Evolutionary conservation across 2,113 vertebrate genomes (phyloP).

Genomic region (Albula glossodonta): DNA sequence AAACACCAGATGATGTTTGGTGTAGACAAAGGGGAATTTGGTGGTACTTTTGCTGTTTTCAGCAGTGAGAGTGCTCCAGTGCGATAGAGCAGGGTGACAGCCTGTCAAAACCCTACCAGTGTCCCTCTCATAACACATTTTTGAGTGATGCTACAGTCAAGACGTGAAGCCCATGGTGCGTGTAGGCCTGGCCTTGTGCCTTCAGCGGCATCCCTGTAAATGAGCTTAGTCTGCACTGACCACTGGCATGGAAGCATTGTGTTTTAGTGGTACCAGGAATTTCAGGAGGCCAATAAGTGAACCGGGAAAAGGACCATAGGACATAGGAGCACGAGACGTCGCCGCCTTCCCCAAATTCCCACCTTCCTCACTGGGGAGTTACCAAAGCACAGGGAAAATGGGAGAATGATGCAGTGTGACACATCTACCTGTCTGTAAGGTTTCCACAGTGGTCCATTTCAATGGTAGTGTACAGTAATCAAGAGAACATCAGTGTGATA

Average conservation of each 20-base stretch:
- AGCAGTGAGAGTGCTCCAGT: neutral
- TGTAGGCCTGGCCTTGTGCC: neutral
- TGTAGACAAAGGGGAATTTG: constrained; percentile 16
- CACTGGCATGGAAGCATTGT: neutral
- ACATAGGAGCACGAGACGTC: too few relatives aligned
- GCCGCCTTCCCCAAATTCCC: neutral
- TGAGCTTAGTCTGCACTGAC: neutral
- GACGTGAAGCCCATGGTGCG: neutral
- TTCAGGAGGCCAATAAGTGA: too few relatives aligned
- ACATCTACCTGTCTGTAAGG: too few relatives aligned
- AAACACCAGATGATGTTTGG: constrained; percentile 35
- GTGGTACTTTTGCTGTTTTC: neutral
- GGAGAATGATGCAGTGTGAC: too few relatives aligned
- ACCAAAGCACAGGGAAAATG: too few relatives aligned
- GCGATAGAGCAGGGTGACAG: neutral
- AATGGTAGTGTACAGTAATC: too few relatives aligned
- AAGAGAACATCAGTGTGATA: too few relatives aligned
- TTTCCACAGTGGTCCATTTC: too few relatives aligned
- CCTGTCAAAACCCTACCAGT: constrained; percentile 9
- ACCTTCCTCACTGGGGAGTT: too few relatives aligned
- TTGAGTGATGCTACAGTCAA: neutral
- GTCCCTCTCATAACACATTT: neutral
- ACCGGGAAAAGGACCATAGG: too few relatives aligned
- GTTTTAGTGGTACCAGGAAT: too few relatives aligned
- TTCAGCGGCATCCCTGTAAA: neutral